Base-by-base conservation (phyloP, 2,797 vertebrate species). In the Odontamblyopus rebecca region DNA sequence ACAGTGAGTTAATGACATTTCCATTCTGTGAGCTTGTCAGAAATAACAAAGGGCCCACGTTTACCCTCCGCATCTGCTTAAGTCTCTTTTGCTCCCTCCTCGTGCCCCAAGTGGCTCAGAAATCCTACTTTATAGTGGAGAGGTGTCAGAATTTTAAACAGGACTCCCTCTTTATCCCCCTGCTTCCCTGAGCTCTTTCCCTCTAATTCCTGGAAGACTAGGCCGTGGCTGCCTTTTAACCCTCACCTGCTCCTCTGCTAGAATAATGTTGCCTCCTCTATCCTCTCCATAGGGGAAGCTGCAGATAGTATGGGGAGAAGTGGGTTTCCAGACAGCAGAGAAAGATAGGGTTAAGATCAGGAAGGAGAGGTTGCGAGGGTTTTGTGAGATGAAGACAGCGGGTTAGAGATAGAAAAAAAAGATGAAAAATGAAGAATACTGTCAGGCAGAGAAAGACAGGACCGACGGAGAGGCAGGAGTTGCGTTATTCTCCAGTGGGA, bases 141-240 rank as follows among this genome's bases (percentile, higher is more conserved):
- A 93, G 91, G 92, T 93, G 92, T 93, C 92, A 92, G 92, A 92
- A 91, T 93, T 91, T 93, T 92, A 92, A 93, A 90, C 92, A 93
- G 88, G 87, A 86, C 90, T 77, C 71, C 71, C 82, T 89, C 91
- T 92, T 92, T 92, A 91, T 91, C 90, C 89, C 79, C 85, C 81
- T 60, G 79, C 86, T 89, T 92, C 89, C 89, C 89, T 61, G 38
- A 89, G 88, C 86, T 87, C 82, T 88, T 89, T 90, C 84, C 83
- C 81, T 91, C 87, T 90, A 89, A 93, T 91, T 92, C 92, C 91
- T 92, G 69, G 85, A 92, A 92, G 91, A 91, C 88, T 85, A 85
- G 87, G 86, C 89, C 61, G 67, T 44, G 72, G 89, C 91, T 82
- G 87, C 90, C 91, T 92, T 91, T 92, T 89, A 92, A 93, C 89